These are phyloP conservation scores for Crossocerus cetratus DNA, from an alignment of 2,888 invertebrate species.

Conservation along the genomic window DNA sequence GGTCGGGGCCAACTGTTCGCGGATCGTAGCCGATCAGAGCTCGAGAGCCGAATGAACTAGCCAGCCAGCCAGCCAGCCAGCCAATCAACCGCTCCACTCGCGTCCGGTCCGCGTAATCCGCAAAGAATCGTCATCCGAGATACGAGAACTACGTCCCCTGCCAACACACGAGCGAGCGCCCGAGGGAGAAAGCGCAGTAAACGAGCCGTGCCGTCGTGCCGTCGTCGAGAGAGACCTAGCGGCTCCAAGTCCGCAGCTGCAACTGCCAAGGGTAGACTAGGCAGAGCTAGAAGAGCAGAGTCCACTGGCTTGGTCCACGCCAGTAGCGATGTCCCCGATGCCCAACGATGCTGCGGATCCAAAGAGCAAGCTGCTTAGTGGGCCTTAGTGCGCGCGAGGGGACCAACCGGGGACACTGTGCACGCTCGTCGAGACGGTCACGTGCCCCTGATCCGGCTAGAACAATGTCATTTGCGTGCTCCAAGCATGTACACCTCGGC, in stretches of 20 bases:
- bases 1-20: conserved; percentile 31
- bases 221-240: not conserved
- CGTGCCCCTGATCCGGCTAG: conserved; percentile 60
- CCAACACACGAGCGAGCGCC: not conserved
- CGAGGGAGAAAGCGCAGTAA: not conserved
- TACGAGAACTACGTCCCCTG: not conserved
- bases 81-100: conserved; percentile 29
- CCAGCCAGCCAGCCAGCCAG: not conserved
- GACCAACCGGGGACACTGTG: conserved; percentile 55
- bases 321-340: conserved; percentile 62
- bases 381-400: conserved; percentile 53
- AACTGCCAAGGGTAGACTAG: not conserved
- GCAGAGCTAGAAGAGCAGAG: not conserved
- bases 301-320: conserved; percentile 12
- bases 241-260: not conserved
- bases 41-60: conserved; percentile 27
- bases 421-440: conserved; percentile 55
- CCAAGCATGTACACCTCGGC: conserved; percentile 42
- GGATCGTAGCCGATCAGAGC: conserved; percentile 17
- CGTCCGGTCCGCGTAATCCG: conserved; percentile 2
- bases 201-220: not conserved
- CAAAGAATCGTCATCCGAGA: not conserved
- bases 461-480: conserved; percentile 50
- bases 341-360: conserved; percentile 56
- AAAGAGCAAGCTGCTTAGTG: conserved; percentile 40